Conservation (phyloP, 2,797 vertebrate species). For the Iguana delicatissima region DNA sequence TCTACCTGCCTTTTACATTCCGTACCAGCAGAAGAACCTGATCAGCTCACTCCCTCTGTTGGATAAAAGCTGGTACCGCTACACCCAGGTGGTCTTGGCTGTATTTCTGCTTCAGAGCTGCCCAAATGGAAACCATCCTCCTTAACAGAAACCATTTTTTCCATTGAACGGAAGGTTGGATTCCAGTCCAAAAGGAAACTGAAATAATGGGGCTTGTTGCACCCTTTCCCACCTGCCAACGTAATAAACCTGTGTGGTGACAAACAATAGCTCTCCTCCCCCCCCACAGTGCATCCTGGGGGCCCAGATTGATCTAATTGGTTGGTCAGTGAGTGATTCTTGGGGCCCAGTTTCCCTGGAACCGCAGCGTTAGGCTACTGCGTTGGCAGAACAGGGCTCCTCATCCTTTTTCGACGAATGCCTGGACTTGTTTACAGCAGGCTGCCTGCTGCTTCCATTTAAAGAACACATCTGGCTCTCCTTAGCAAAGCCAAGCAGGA, state of each 20-base stretch:
- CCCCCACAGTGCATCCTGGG: neutral
- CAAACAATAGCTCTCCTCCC: neutral
- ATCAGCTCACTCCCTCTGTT: neutral
- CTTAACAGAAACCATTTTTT: neutral
- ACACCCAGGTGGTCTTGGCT: neutral
- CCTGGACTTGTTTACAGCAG: constrained; percentile 41
- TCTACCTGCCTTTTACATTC: neutral
- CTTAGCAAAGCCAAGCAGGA: constrained; percentile 40
- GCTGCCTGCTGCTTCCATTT: constrained; percentile 25
- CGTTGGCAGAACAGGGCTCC: constrained; percentile 19
- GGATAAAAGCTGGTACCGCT: constrained; percentile 14
- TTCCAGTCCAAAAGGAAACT: neutral
- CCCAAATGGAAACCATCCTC: constrained; percentile 11
- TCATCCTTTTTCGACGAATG: neutral
- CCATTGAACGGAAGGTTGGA: neutral
- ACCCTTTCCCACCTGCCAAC: neutral
- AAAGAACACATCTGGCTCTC: constrained; percentile 40
- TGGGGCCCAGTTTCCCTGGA: neutral
- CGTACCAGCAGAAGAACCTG: neutral
- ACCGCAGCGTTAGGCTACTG: constrained; percentile 4
- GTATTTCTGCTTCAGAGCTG: neutral
- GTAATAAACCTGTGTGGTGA: neutral
- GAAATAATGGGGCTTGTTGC: neutral
- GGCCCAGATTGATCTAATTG: neutral
- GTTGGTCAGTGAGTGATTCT: neutral